Base-by-base conservation (phyloP, 2,113 vertebrate genomes). In the Sorex araneus region DNA sequence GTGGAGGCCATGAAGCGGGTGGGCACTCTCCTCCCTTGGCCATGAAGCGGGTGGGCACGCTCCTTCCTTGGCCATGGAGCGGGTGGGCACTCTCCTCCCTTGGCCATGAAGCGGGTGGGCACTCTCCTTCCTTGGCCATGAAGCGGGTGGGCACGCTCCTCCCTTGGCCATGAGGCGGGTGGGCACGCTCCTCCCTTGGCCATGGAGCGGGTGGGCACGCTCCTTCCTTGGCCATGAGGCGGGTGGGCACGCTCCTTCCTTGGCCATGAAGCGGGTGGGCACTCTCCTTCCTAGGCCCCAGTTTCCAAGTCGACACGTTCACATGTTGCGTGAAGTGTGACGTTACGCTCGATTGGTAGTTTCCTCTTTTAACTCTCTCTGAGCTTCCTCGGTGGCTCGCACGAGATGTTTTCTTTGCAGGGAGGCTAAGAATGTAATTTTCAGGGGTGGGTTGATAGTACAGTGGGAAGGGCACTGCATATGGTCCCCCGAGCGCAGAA, bases 171-270 rank as follows among this genome's bases (percentile, higher is more conserved):
- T 99, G 99, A 99, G 99, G 94, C 99, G 99, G 99, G 99, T 99
- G n/a, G n/a, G n/a, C n/a, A n/a, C n/a, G n/a, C n/a, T n/a, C n/a
- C n/a, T n/a, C n/a, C n/a, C n/a, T n/a, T n/a, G 50, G 99, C 99
- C 16, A 99, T 99, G 99, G 99, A 99, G 94, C 99, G 99, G 99
- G 99, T 99, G n/a, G n/a, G n/a, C n/a, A n/a, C n/a, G n/a, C n/a
- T n/a, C n/a, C n/a, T n/a, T n/a, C n/a, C n/a, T n/a, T n/a, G 50
- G 99, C 99, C 16, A 99, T 99, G 99, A 99, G 99, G 94, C 99
- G 99, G 99, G 99, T 99, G n/a, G n/a, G n/a, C n/a, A n/a, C n/a
- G n/a, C n/a, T n/a, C n/a, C n/a, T n/a, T n/a, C n/a, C n/a, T n/a
- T n/a, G 50, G 99, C 99, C 16, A 99, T 99, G 99, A 99, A 99